phyloP scores from a whole-genome alignment of 2,113 vertebrate genomes.

The Zootoca vivipara region DNA sequence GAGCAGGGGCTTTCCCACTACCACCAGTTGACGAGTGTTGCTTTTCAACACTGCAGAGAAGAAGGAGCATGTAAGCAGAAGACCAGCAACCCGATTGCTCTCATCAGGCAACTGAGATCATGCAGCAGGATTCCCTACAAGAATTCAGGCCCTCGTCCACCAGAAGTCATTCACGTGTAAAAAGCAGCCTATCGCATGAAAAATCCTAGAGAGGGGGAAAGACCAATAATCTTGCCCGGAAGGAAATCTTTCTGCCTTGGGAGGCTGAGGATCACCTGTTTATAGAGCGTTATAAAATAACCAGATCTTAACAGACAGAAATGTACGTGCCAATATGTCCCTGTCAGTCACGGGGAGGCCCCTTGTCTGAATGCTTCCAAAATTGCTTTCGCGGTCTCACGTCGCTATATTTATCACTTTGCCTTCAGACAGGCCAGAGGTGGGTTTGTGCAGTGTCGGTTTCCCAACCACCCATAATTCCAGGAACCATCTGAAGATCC shows the following conservation, averaged over 20 bases:
- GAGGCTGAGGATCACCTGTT: conserved; percentile 18
- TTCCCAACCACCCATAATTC: background rate
- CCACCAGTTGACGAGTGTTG: background rate
- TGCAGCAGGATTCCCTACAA: background rate
- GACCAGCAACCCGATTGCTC: conserved; percentile 75
- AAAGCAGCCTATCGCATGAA: background rate
- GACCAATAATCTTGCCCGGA: background rate
- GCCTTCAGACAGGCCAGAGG: background rate
- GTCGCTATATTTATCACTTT: conserved; percentile 65
- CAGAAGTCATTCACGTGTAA: conserved; percentile 24
- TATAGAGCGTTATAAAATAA: conserved; percentile 45
- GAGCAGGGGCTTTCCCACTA: background rate
- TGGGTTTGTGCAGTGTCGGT: background rate
- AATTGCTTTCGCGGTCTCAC: conserved; percentile 13
- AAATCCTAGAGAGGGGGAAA: background rate
- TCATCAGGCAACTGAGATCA: conserved; percentile 64
- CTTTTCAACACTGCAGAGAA: background rate
- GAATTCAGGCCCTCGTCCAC: background rate
- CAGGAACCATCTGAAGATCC: background rate
- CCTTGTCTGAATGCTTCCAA: conserved; percentile 3
- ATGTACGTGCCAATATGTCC: conserved; percentile 54
- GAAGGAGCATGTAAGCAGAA: background rate
- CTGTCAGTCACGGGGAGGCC: conserved; percentile 65
- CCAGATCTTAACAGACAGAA: conserved; percentile 6
- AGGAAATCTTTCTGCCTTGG: background rate